Percentiles rank a stretch among this genome's conserved stretches.
Evolutionary conservation across 2,888 invertebrate species (phyloP).

Genomic region (Acanthosepion esculentum): DNA sequence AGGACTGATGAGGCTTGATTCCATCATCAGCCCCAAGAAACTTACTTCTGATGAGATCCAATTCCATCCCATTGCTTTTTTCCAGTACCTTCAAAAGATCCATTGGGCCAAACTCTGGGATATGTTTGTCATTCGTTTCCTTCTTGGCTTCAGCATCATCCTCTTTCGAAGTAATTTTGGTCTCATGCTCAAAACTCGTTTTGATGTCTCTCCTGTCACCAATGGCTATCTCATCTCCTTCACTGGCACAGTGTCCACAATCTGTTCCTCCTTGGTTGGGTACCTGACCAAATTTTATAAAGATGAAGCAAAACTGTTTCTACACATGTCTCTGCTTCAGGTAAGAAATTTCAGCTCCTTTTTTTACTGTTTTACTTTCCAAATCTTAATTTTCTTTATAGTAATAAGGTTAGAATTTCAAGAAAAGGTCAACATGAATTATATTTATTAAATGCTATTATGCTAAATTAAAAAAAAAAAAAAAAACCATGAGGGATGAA

Average conservation of each 20-base stretch:
- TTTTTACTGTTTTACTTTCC: not conserved
- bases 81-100: conserved; percentile 60
- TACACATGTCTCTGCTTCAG: conserved; percentile 64
- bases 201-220: conserved; percentile 64
- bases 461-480: too few species aligned
- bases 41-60: conserved; percentile 57
- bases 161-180: conserved; percentile 72
- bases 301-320: conserved; percentile 62
- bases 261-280: conserved; percentile 71
- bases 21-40: conserved; percentile 55
- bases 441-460: too few species aligned
- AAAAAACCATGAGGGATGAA: too few species aligned
- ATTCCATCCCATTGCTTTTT: conserved; percentile 58
- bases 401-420: conserved; percentile 49
- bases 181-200: conserved; percentile 66
- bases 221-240: conserved; percentile 74
- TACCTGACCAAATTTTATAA: conserved; percentile 62
- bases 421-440: conserved; percentile 47
- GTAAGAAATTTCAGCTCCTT: not conserved
- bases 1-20: conserved; percentile 49
- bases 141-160: conserved; percentile 71
- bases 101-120: conserved; percentile 72
- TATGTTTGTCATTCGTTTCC: conserved; percentile 71
- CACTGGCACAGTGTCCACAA: conserved; percentile 66
- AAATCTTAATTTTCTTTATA: conserved; percentile 15